Evolutionary conservation across 2,888 invertebrate genomes (phyloP).

Genomic region (Biston betularia): DNA sequence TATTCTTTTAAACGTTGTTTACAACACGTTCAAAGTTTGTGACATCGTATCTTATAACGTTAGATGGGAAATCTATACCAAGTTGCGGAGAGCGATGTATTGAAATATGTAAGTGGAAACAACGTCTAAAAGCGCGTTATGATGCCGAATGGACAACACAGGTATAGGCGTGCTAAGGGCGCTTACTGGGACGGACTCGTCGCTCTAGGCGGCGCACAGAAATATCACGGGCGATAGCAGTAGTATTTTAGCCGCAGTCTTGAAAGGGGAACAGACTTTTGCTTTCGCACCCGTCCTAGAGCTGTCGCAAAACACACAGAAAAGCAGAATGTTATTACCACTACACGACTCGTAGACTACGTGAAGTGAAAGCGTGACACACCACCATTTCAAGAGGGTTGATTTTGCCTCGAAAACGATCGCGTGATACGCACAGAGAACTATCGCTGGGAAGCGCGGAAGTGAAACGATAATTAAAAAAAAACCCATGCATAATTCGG

Average conservation of each 20-base stretch:
- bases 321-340: slow-evolving; percentile 54
- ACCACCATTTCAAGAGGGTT: slow-evolving; percentile 86
- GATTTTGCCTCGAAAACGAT: slow-evolving; percentile 73
- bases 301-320: slow-evolving; percentile 84
- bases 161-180: slow-evolving; percentile 73
- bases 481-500: slow-evolving; percentile 81
- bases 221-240: slow-evolving; percentile 92
- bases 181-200: slow-evolving; percentile 72
- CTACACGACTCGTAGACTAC: slow-evolving; percentile 36
- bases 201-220: slow-evolving; percentile 89
- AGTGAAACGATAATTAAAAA: slow-evolving; percentile 47
- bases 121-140: slow-evolving; percentile 47
- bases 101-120: slow-evolving; percentile 30
- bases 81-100: not conserved
- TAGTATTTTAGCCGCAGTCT: slow-evolving; percentile 91
- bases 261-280: slow-evolving; percentile 90
- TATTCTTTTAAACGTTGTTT: slow-evolving; percentile 42
- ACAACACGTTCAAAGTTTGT: not conserved
- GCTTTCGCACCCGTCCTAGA: slow-evolving; percentile 87
- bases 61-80: not conserved
- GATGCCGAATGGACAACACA: slow-evolving; percentile 63
- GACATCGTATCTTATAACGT: not conserved
- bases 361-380: slow-evolving; percentile 59
- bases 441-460: slow-evolving; percentile 62
- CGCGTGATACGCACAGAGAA: slow-evolving; percentile 51